Evolutionary conservation across 2,888 invertebrate genomes (phyloP), one percentile per base, ranked within the genome.

Genomic region (Lochmaea crataegi): DNA sequence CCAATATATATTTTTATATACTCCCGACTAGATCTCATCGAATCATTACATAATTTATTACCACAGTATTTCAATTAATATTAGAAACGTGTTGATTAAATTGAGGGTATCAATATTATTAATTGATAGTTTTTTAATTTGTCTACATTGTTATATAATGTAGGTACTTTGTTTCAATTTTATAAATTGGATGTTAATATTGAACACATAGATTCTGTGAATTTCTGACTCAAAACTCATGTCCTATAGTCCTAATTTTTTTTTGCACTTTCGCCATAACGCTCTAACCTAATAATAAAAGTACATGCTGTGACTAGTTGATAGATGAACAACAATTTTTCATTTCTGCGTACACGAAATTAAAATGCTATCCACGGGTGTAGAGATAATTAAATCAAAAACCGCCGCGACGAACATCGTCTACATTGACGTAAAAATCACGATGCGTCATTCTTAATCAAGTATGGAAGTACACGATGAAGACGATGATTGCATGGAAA

Each of bases 381-480:
- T n/a, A 18, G 18, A 53, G 53, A 53, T 53, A 53, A 53, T 53
- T 53, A 53, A 53, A 53, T 53, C 53, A 53, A 18, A 53, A 53
- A 18, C n/a, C 41, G 32, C 48, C 67, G 22, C 58, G 22, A 56
- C 45, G 58, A 18, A 42, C 16, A 9, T 11, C 57, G 57, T 58
- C 26, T 48, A n/a, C 32, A n/a, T 48, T 12, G 58, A 45, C 67
- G 53, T 68, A 68, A 72, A 72, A 72, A 72, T 72, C 68, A 68
- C 68, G 57, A 64, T 42, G 63, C 68, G 72, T 72, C 72, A 72
- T 65, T 72, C 65, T 68, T 72, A 72, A 72, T 72, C 71, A 71
- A 71, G 42, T 53, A 38, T 32, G 32, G 18, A 22, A 53, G 65
- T 7, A 58, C 63, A n/a, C 65, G 71, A 48, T 41, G 65, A 48